A percentile compares a stretch with the other conserved stretches of the same genome.
These are phyloP conservation scores for Nestor notabilis DNA, from an alignment of 2,113 vertebrate genomes.

Conservation along the genomic window DNA sequence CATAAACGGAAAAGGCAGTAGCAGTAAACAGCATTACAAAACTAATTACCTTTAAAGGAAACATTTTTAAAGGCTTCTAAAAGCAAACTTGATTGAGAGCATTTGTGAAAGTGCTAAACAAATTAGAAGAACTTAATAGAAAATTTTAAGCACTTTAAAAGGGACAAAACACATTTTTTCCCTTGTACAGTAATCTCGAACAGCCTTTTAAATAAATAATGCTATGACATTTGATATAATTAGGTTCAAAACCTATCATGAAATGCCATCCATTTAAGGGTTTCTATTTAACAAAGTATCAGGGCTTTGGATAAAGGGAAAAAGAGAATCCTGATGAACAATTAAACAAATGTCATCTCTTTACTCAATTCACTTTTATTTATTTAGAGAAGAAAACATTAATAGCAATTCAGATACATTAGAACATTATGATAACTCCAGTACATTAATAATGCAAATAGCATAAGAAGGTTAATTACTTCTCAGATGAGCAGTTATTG, in stretches of 20 bases:
- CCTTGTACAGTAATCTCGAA: constrained; percentile 26
- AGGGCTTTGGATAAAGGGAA: constrained; percentile 2
- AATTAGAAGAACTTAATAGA: constrained; percentile 47
- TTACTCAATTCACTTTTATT: constrained; percentile 59
- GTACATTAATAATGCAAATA: constrained; percentile 74
- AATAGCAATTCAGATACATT: constrained; percentile 69
- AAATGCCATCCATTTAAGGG: constrained; percentile 69
- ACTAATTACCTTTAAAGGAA: neutral
- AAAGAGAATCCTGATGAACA: constrained; percentile 51
- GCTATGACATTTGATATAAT: constrained; percentile 73
- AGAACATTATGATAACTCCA: constrained; percentile 59
- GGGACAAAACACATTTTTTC: neutral
- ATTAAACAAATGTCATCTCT: constrained; percentile 72
- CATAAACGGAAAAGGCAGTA: neutral
- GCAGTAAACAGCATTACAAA: neutral
- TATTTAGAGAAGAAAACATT: constrained; percentile 71
- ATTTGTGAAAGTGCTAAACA: constrained; percentile 27
- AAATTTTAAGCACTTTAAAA: constrained; percentile 43
- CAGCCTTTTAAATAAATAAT: constrained; percentile 69
- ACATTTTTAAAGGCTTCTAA: neutral
- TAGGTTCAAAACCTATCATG: constrained; percentile 67
- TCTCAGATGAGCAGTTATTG: constrained; percentile 66
- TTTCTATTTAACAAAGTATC: constrained; percentile 65
- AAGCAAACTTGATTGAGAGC: neutral
- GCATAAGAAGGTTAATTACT: constrained; percentile 74